Evolutionary conservation across 1,140 invertebrate species (phyloP).

Genomic region (Branchinecta lindahli): DNA sequence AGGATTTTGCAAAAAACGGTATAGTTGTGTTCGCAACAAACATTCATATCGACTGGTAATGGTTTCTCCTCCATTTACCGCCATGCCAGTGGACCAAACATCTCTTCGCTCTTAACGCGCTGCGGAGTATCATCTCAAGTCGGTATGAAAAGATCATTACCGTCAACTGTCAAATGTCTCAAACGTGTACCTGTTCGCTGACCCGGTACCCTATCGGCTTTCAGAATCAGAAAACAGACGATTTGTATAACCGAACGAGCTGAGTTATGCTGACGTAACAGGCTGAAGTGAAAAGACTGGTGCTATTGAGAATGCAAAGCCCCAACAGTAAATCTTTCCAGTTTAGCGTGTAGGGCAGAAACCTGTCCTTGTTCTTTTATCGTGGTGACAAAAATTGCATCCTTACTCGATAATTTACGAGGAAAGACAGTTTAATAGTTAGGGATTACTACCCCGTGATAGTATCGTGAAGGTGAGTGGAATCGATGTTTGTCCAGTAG

Average conservation of each 20-base stretch:
- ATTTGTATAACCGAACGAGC: not conserved
- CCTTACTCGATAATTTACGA: slow-evolving; percentile 10
- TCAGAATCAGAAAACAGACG: slow-evolving; percentile 5
- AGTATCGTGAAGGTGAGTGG: no score
- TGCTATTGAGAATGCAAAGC: slow-evolving; percentile 6
- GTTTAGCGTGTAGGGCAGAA: slow-evolving; percentile 6
- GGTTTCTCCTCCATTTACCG: no score
- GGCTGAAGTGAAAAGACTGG: slow-evolving; percentile 2
- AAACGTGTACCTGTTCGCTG: slow-evolving; percentile 1
- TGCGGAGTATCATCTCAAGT: no score
- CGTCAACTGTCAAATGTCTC: not conserved
- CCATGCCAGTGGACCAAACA: no score
- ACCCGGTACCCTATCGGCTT: not conserved
- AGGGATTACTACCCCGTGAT: not conserved
- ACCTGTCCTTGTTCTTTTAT: slow-evolving; percentile 9
- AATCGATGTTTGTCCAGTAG: no score
- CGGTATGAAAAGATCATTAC: no score
- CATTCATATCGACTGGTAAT: no score
- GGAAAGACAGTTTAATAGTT: not conserved
- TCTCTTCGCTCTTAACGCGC: no score
- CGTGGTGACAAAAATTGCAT: slow-evolving; percentile 10
- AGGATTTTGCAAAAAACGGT: no score
- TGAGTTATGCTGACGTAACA: slow-evolving; percentile 10
- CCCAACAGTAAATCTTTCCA: not conserved
- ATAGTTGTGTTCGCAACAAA: no score